phyloP scores from a whole-genome alignment of 1,140 invertebrate genomes.

The Melanaphis sacchari region DNA sequence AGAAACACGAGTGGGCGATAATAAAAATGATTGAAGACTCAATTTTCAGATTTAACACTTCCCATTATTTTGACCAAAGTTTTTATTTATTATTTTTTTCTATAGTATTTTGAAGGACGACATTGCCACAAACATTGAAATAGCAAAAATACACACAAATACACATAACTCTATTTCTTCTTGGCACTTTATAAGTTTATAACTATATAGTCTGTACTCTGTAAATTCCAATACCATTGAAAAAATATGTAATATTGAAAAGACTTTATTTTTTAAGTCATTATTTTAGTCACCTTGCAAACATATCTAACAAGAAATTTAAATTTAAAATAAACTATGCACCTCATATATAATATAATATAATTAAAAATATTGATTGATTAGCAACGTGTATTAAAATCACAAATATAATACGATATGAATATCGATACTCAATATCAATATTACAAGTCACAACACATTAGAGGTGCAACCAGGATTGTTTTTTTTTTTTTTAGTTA shows the following conservation, averaged over 20 bases:
- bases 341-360: background rate
- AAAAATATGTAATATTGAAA: background rate
- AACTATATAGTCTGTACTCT: background rate
- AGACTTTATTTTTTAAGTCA: background rate
- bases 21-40: slow-evolving; percentile 58
- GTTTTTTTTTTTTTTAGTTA: too few species aligned
- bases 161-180: background rate
- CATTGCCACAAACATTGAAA: background rate
- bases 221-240: background rate
- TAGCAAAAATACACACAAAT: background rate
- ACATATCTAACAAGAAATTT: background rate
- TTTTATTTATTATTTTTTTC: slow-evolving; percentile 34
- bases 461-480: too few species aligned
- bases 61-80: slow-evolving; percentile 45
- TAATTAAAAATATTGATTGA: background rate
- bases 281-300: background rate
- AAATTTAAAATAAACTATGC: background rate
- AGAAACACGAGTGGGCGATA: slow-evolving; percentile 19
- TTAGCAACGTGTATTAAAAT: background rate
- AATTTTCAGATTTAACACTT: slow-evolving; percentile 51
- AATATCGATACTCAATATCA: background rate
- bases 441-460: background rate
- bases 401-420: background rate
- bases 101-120: background rate
- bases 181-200: background rate